Base-by-base conservation (phyloP, 2,113 vertebrate genomes). In the Setophaga kirtlandii region DNA sequence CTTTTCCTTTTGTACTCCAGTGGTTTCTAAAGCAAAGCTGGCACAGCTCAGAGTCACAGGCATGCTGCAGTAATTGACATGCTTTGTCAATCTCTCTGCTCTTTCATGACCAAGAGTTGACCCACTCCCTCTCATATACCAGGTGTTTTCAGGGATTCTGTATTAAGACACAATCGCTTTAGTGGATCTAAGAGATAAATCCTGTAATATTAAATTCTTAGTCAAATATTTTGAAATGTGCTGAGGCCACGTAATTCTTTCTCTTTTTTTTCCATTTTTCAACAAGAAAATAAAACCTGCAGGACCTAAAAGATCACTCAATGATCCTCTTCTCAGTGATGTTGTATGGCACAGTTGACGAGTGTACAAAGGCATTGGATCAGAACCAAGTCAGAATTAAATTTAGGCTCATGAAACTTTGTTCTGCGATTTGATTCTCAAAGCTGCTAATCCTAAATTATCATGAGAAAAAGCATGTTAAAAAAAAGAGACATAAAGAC, bases 391-490 rank as follows among this genome's bases (percentile, higher is more conserved):
- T 18, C 87, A 59, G 96, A 93, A 94, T 96, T 95, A 97, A 93
- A 89, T 90, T 89, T 67, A 84, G 95, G 71, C 94, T 87, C 25
- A 41, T 80, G 79, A 76, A 94, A 88, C 88, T 73, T 91, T 83
- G 87, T 94, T 86, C 94, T 93, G 11, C 4, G 56, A 86, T 95
- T 87, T 93, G 92, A 89, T 96, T 89, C 76, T 93, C 92, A 86
- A 92, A 95, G 90, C 93, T 94, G 79, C 82, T 98, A 97, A 97
- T 97, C 97, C 95, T 80, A 89, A 97, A 96, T 97, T 94, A 94
- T 94, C 87, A 70, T 88, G 91, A 94, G 95, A 94, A 94, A 96
- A 76, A n/a, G n/a, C 79, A 78, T 33, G 28, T 88, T 2, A 77
- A 50, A 65, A 58, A 74, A 75, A 59, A 79, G 49, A 69, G 60